Conservation (phyloP, 2,888 invertebrate species). For the Prionchulus punctatus region DNA sequence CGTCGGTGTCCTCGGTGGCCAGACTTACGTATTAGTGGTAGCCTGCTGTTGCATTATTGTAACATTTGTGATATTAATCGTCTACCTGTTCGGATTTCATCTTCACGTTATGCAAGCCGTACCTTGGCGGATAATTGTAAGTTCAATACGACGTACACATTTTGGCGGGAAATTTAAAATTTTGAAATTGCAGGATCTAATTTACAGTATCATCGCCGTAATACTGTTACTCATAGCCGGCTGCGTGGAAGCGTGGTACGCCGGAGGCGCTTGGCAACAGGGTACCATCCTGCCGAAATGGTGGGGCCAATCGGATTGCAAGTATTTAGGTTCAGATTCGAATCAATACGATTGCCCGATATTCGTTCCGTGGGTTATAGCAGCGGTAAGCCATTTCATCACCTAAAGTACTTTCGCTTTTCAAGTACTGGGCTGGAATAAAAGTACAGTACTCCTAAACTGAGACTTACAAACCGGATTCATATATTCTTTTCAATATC, state of each 20-base stretch:
- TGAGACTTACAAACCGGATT: no score
- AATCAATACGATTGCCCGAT: neutral
- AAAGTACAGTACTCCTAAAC: no score
- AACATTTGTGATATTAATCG: constrained; percentile 12
- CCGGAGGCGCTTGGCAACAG: constrained; percentile 5
- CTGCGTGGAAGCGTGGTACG: constrained; percentile 7
- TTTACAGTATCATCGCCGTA: constrained; percentile 9
- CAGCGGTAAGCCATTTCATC: constrained; percentile 9
- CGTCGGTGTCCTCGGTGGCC: constrained; percentile 11
- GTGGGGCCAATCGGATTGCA: neutral
- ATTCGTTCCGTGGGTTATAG: constrained; percentile 6
- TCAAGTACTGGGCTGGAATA: no score
- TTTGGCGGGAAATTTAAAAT: neutral
- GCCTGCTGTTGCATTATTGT: constrained; percentile 10
- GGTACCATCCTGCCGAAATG: neutral
- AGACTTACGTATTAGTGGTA: constrained; percentile 11
- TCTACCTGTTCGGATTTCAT: constrained; percentile 12
- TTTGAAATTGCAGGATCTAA: constrained; percentile 6
- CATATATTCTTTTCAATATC: no score
- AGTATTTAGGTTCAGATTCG: neutral
- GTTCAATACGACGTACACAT: neutral
- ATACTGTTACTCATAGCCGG: constrained; percentile 4
- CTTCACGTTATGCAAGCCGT: neutral
- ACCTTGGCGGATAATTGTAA: constrained; percentile 12
- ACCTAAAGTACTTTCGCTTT: no score